A percentile compares a stretch with the other conserved stretches of the same genome.
Conservation (phyloP, 2,113 vertebrate genomes). For the Ursus arctos region DNA sequence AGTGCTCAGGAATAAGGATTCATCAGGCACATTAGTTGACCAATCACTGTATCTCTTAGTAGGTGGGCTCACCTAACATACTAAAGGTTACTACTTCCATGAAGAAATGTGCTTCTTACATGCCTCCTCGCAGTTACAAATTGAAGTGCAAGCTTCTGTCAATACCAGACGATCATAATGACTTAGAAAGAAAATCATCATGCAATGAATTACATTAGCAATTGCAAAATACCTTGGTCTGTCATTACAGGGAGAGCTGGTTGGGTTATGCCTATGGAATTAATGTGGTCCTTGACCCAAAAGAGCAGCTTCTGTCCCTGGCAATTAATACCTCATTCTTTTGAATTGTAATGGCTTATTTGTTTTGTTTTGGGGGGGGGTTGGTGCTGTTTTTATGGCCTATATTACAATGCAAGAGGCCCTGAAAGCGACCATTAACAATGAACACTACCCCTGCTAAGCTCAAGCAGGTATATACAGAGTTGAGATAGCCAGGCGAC, state of each 20-base stretch:
- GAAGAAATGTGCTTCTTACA: background rate
- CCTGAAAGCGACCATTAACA: background rate
- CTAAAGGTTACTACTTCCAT: background rate
- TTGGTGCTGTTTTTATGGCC: background rate
- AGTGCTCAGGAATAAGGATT: background rate
- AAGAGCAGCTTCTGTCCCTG: background rate
- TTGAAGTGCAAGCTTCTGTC: background rate
- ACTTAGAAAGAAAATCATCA: slow-evolving; percentile 12
- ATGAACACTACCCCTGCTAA: background rate
- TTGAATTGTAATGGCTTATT: background rate
- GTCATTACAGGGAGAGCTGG: background rate
- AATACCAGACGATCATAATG: background rate
- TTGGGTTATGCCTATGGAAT: background rate
- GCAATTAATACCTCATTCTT: background rate
- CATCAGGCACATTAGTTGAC: background rate
- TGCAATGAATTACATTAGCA: background rate
- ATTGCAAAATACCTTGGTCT: background rate
- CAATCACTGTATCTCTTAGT: background rate
- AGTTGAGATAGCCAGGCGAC: background rate
- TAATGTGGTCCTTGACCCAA: background rate
- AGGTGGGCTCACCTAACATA: background rate
- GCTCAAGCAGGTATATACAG: background rate
- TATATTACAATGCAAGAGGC: background rate
- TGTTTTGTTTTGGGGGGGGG: background rate
- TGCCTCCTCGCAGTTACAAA: background rate